Base-by-base conservation (phyloP, 2,113 vertebrate genomes). In the Bathybates hornii region DNA sequence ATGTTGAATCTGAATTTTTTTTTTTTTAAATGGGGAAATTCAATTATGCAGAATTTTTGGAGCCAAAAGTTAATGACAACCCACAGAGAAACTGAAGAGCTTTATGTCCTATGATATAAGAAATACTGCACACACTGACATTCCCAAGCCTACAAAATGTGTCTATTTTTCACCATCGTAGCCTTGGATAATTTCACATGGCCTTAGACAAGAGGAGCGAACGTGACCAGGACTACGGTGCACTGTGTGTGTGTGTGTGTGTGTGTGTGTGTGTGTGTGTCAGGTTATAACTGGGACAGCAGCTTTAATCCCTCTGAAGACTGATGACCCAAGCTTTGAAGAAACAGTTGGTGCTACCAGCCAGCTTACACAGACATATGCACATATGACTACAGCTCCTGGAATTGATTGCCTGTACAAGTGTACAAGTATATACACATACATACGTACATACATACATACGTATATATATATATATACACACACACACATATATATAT, bases 301-400 rank as follows among this genome's bases (percentile, higher is more conserved):
- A 86, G 85, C 76, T 53, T 84, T 90, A 91, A 93, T 91, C 82
- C 57, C 80, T 82, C 88, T 86, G 83, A 90, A 93, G 90, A 92
- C 80, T 86, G 86, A 92, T 93, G 89, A 91, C 89, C 76, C 83
- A 71, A 45, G 79, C 85, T 73, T 71, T 83, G 86, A 84, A 88
- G 87, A 66, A 87, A 84, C 83, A 85, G 73, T 85, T 86, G 81
- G 78, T 84, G 59, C 41, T 50, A 68, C 61, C 57, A 41, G 3
- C 63, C 48, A 63, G 21, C 38, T 17, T n/a, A 34, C 73, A 34
- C 10, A 68, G 17, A 87, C 27, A 71, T 5, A 56, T 56, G 53
- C 53, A 56, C 54, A 56, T 9, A 7, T 56, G 6, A 27, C n/a
- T 56, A 56, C 10, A 56, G 54, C 53, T 56, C 10, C 3, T 21